Evolutionary conservation across 2,797 vertebrate species (phyloP), one percentile per base, ranked within the genome.

Genomic region (Tokudaia tokunoshimensis): DNA sequence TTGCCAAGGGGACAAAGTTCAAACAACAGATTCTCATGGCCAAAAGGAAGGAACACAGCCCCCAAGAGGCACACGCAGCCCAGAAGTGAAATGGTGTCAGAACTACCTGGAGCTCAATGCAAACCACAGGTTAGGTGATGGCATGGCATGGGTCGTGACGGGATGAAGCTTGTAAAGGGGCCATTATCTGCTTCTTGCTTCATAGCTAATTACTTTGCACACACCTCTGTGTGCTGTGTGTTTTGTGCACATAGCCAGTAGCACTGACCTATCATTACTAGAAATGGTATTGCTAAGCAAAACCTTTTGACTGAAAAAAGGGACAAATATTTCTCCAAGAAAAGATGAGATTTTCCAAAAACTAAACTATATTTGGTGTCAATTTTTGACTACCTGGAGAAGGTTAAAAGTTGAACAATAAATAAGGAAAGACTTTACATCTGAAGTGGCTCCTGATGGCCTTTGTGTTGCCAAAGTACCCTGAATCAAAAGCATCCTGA

Each of bases 111-210:
- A 50, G 84, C 85, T 95, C 78, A 75, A 80, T 67, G 96, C 87
- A 87, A 92, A 92, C 89, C 59, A 76, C 91, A 94, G 91, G 97
- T 97, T 94, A 98, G 92, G 96, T 92, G 96, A 97, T 97, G 86
- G 94, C 11, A 89, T 89, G 90, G 82, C 98, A 98, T 96, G 98
- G 4, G 6, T 22, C 59, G 17, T 19, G 83, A 90, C 55, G 9
- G 82, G 96, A 96, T 96, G 92, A 0, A 13, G 12, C 88, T 80
- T 91, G 94, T 82, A 13, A 80, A 95, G 91, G 96, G 96, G 88
- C 78, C 50, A n/a, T 4, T 8, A 29, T 96, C 83, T 94, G 78
- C 83, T 88, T 63, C n/a, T 80, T 82, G 94, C 29, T 26, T 75
- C 5, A 72, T 13, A 44, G 67, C 80, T 34, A 47, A n/a, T 3